A percentile compares a stretch with the other conserved stretches of the same genome.
Conservation (phyloP, 2,113 vertebrate species). For the Lepisosteus oculatus region DNA sequence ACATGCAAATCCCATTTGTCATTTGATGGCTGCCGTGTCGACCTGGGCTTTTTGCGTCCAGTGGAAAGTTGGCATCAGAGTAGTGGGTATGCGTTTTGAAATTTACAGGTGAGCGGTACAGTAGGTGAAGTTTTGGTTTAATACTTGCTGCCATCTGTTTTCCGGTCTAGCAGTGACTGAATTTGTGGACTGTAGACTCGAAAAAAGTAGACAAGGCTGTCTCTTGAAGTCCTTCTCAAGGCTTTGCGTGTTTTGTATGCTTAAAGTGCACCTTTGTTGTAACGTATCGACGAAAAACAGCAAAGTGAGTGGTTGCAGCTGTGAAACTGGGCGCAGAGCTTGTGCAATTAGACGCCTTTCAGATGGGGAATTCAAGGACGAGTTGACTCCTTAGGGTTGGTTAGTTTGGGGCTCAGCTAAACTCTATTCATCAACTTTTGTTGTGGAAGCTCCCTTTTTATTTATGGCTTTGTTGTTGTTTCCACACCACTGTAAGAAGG, state of each 20-base stretch:
- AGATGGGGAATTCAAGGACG: constrained; percentile 11
- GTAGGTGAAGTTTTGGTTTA: no score
- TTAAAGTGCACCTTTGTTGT: not conserved
- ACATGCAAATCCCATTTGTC: no score
- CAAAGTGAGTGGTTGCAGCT: not conserved
- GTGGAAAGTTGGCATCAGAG: no score
- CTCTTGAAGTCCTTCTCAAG: no score
- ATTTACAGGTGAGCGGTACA: no score
- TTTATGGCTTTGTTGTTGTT: constrained; percentile 1
- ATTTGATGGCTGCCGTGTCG: no score
- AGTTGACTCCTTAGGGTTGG: not conserved
- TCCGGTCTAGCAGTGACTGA: no score
- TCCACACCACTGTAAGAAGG: not conserved
- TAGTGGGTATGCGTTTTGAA: no score
- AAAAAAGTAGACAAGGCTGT: no score
- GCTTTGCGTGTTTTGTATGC: not conserved
- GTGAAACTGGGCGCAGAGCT: not conserved
- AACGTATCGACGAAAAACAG: not conserved
- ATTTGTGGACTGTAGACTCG: no score
- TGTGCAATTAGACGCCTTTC: not conserved
- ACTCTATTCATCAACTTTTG: not conserved
- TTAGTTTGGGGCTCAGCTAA: not conserved
- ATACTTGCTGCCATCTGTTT: no score
- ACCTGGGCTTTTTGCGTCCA: no score
- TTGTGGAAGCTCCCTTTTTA: not conserved